Evolutionary conservation across 2,888 invertebrate genomes (phyloP).

Genomic region (Mimachlamys varia): DNA sequence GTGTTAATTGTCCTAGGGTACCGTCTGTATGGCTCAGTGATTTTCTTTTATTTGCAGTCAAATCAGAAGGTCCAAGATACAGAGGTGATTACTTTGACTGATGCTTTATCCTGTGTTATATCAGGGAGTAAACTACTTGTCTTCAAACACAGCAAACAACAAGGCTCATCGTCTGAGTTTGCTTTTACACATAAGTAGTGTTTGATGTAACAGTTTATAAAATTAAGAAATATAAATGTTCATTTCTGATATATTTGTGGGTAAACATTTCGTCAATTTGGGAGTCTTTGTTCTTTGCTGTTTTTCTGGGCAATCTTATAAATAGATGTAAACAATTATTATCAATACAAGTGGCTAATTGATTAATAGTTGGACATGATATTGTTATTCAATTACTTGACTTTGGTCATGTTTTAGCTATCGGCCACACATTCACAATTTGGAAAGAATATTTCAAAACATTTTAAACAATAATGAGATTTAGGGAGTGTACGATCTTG

Average conservation of each 20-base stretch:
- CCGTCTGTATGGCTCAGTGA: background rate
- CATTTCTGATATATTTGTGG: too few species aligned
- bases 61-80: constrained; percentile 51
- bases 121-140: background rate
- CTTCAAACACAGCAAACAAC: constrained; percentile 34
- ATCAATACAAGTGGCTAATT: background rate
- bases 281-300: constrained; percentile 14
- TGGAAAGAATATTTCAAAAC: background rate
- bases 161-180: background rate
- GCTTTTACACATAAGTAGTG: too few species aligned
- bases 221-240: too few species aligned
- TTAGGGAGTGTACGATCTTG: background rate
- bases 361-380: constrained; percentile 3
- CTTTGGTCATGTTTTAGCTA: constrained; percentile 33
- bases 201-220: too few species aligned
- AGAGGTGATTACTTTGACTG: constrained; percentile 50
- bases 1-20: background rate
- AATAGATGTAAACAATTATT: background rate
- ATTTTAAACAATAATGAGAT: background rate
- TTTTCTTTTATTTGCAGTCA: constrained; percentile 53
- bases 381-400: background rate
- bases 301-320: background rate
- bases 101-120: constrained; percentile 20
- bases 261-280: background rate
- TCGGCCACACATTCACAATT: background rate